Percentiles rank a stretch among this genome's conserved stretches.
Evolutionary conservation across 2,113 vertebrate species (phyloP).

Genomic region (Aegotheles bennettii): DNA sequence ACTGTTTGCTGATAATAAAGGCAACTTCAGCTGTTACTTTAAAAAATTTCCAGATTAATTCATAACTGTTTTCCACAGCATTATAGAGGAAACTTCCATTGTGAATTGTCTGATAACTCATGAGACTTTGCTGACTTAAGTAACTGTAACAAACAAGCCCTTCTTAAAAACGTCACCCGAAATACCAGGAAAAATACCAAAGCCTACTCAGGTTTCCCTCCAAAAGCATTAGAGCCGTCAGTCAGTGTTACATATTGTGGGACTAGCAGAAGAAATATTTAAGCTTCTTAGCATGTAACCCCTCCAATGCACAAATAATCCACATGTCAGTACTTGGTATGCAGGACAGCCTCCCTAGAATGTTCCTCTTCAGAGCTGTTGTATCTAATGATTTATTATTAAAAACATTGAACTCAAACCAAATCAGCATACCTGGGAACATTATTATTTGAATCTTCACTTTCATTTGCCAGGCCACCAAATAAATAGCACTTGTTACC

Average conservation of each 20-base stretch:
- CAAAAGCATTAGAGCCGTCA: background rate
- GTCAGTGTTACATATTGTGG: background rate
- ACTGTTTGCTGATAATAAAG: background rate
- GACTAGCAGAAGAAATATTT: background rate
- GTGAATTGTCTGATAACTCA: background rate
- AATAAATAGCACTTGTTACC: slow-evolving; percentile 91
- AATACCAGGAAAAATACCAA: background rate
- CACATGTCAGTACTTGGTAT: background rate
- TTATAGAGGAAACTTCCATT: background rate
- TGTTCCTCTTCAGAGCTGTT: background rate
- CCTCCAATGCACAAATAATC: background rate
- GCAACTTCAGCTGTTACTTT: background rate
- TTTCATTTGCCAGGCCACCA: slow-evolving; percentile 89
- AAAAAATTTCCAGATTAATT: background rate
- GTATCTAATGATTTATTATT: background rate
- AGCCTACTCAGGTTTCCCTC: background rate
- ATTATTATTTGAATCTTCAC: slow-evolving; percentile 92
- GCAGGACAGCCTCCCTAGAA: background rate
- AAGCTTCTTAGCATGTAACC: background rate
- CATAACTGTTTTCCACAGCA: background rate
- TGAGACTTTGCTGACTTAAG: background rate
- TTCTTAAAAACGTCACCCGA: background rate
- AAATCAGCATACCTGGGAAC: slow-evolving; percentile 81
- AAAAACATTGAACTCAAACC: background rate
- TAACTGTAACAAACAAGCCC: background rate